Conservation (phyloP, 2,797 vertebrate species). For the Odontamblyopus lacepedii region DNA sequence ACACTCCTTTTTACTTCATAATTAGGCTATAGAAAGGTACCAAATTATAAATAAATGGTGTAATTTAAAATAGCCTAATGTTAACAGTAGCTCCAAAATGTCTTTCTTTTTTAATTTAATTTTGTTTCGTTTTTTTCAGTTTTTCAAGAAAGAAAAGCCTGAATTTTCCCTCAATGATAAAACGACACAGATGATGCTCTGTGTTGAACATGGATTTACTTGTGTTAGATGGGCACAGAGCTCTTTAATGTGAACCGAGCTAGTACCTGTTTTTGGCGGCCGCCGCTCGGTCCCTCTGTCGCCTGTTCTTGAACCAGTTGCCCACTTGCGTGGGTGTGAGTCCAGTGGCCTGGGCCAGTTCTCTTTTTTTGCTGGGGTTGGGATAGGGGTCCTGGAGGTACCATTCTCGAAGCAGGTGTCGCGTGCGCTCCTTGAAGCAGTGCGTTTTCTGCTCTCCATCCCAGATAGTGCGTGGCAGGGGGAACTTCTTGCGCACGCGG, state of each 20-base stretch:
- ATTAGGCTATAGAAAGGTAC: too few relatives aligned
- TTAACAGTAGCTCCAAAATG: too few relatives aligned
- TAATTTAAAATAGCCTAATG: too few relatives aligned
- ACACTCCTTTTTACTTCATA: too few relatives aligned
- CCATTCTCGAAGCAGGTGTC: conserved; percentile 97
- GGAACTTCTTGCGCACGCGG: conserved; percentile 98
- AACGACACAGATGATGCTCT: neutral
- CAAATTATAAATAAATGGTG: too few relatives aligned
- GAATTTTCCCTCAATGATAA: neutral
- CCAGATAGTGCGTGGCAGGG: conserved; percentile 97
- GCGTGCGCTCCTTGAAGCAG: conserved; percentile 98
- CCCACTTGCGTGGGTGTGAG: conserved; percentile 99
- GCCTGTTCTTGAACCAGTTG: conserved; percentile 99
- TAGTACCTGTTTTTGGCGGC: conserved; percentile 98
- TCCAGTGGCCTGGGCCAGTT: conserved; percentile 98
- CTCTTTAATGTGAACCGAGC: neutral
- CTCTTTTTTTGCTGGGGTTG: conserved; percentile 97
- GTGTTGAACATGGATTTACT: neutral
- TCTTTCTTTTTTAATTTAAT: too few relatives aligned
- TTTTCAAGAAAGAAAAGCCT: neutral
- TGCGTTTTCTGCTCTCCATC: conserved; percentile 99
- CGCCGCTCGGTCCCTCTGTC: conserved; percentile 97
- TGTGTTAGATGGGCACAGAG: neutral
- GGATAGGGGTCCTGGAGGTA: conserved; percentile 99
- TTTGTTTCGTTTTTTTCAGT: too few relatives aligned